A percentile compares a stretch with the other conserved stretches of the same genome.
Conservation (phyloP, 2,888 invertebrate species). For the Sipha maydis region DNA sequence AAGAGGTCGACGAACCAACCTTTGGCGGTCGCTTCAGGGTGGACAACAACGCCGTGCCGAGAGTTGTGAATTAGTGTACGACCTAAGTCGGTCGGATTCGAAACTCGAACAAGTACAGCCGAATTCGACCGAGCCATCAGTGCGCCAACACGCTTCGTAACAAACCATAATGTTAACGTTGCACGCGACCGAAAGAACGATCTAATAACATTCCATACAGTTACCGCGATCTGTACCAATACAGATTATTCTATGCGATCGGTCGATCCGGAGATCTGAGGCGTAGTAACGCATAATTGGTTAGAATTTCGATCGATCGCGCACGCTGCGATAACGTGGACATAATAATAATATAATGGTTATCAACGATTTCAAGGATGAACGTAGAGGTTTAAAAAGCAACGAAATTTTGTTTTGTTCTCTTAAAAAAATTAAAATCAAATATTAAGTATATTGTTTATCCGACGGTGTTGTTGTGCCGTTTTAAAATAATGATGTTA, state of each 20-base stretch:
- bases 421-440: not conserved
- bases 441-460: not conserved
- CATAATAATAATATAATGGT: not conserved
- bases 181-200: too few species aligned
- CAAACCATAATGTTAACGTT: too few species aligned
- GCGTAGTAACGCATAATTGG: not conserved
- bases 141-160: too few species aligned
- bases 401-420: not conserved
- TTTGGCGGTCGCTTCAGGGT: too few species aligned
- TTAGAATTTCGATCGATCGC: not conserved
- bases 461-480: not conserved
- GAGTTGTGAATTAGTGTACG: too few species aligned
- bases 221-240: not conserved
- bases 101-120: too few species aligned
- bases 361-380: not conserved
- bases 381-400: not conserved
- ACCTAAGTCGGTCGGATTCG: too few species aligned
- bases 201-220: not conserved
- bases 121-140: too few species aligned
- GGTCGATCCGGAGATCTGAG: not conserved
- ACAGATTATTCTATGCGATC: not conserved
- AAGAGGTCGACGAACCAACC: too few species aligned
- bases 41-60: too few species aligned
- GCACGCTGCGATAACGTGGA: not conserved
- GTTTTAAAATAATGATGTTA: slow-evolving; percentile 27